Conservation (phyloP, 2,888 invertebrate species). For the Dasypolia templi region DNA sequence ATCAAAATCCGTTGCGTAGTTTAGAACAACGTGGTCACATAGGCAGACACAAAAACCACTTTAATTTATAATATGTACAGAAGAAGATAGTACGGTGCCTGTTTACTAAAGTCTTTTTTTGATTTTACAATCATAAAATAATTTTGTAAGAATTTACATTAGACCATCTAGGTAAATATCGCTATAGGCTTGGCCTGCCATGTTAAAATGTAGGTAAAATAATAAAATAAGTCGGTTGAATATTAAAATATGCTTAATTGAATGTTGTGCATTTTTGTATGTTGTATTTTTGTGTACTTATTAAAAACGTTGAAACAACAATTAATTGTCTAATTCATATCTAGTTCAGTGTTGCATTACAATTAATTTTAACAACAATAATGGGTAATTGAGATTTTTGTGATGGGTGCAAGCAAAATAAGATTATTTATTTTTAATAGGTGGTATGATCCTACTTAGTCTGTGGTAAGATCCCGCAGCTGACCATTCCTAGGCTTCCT, state of each 20-base stretch:
- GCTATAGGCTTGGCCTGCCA: neutral
- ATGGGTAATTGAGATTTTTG: slow-evolving; percentile 18
- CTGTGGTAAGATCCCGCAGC: neutral
- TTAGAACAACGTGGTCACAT: too few species aligned
- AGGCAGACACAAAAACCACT: too few species aligned
- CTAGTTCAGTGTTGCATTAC: slow-evolving; percentile 25
- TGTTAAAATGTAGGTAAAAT: slow-evolving; percentile 7
- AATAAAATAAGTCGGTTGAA: neutral
- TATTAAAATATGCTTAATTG: slow-evolving; percentile 6
- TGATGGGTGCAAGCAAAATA: neutral
- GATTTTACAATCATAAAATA: neutral
- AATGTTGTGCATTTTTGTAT: slow-evolving; percentile 42
- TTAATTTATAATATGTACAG: too few species aligned
- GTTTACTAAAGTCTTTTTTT: neutral
- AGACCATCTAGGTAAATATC: neutral
- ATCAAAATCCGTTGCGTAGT: too few species aligned
- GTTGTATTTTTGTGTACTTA: slow-evolving; percentile 39
- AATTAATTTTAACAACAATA: neutral
- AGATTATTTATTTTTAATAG: neutral
- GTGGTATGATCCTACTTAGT: neutral
- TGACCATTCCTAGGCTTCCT: neutral
- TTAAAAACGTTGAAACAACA: slow-evolving; percentile 15
- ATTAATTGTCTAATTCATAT: neutral
- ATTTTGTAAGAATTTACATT: slow-evolving; percentile 10
- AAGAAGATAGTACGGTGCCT: neutral